Evolutionary conservation across 2,888 invertebrate species (phyloP), one percentile per base, ranked within the genome.

Genomic region (Portevinia maculata): DNA sequence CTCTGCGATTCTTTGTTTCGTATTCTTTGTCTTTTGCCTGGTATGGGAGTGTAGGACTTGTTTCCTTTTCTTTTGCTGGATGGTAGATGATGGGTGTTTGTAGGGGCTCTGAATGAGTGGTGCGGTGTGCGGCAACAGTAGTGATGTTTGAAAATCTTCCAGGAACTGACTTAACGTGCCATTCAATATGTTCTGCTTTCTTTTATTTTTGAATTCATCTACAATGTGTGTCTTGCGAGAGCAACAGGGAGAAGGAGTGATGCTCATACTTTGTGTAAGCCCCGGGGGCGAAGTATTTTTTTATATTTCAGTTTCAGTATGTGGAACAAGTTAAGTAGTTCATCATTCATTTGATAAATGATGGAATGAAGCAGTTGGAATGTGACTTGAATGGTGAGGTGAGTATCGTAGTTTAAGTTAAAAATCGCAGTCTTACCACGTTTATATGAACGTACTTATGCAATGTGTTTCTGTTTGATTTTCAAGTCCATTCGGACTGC

Each of bases 101-200:
- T 41, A 48, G 34, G 15, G 46, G 32, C 28, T n/a, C n/a, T 34
- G 48, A 21, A 8, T 11, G 52, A 21, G 70, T 32, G 19, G 44
- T 21, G 13, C 30, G 52, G 28, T 28, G 44, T 21, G 19, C 30
- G 52, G 28, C 28, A 50, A 11, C 11, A 37, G 48, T 11, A 17
- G 75, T 69, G 74, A 46, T 64, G 60, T 64, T 55, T 55, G 24
- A 34, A 70, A 75, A 65, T 81, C 81, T 81, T 81, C 70, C 81
- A 76, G 65, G 81, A 81, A 81, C 76, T 71, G 76, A 76, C 70
- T 70, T 70, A 69, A 53, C 75, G 70, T 81, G 81, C 76, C 75
- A 81, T 75, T 75, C 30, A 52, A 44, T 57, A 50, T 48, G 55
- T 75, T 44, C 48, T 48, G 2, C 28, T 64, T 28, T 65, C 52